These are phyloP conservation scores for Drosophila setosimentum DNA, from an alignment of 2,888 invertebrate genomes.

Conservation along the genomic window DNA sequence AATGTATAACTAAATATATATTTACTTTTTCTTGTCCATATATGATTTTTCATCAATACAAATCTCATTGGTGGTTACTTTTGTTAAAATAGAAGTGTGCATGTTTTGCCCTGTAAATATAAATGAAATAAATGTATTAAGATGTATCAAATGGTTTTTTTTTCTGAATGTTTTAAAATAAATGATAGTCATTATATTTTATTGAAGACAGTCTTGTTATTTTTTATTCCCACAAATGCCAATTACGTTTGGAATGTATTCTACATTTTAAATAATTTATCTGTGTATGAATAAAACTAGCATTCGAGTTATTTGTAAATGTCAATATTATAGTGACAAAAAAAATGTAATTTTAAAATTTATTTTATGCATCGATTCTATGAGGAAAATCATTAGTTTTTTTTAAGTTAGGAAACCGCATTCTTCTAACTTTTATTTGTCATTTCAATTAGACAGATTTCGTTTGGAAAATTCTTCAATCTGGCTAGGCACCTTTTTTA, in stretches of 20 bases:
- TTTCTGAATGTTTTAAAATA: background rate
- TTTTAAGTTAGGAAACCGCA: background rate
- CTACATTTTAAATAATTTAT: background rate
- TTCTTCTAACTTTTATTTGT: no score
- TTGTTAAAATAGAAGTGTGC: slow-evolving; percentile 36
- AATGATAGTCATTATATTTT: background rate
- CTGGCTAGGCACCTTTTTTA: background rate
- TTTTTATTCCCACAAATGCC: background rate
- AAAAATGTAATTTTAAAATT: background rate
- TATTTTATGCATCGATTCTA: background rate
- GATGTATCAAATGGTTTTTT: background rate
- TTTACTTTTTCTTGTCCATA: slow-evolving; percentile 27
- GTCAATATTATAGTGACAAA: background rate
- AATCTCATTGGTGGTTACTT: slow-evolving; percentile 22
- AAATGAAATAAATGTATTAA: no score
- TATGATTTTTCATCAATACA: slow-evolving; percentile 35
- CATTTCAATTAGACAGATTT: background rate
- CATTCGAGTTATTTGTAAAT: background rate
- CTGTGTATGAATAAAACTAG: background rate
- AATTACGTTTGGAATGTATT: background rate
- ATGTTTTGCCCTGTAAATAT: slow-evolving; percentile 24
- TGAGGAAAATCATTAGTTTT: background rate
- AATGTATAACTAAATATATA: background rate
- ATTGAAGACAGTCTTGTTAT: background rate
- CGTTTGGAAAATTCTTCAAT: background rate